Evolutionary conservation across 1,140 invertebrate genomes (phyloP).

Genomic region (Daktulosphaira vitifoliae): DNA sequence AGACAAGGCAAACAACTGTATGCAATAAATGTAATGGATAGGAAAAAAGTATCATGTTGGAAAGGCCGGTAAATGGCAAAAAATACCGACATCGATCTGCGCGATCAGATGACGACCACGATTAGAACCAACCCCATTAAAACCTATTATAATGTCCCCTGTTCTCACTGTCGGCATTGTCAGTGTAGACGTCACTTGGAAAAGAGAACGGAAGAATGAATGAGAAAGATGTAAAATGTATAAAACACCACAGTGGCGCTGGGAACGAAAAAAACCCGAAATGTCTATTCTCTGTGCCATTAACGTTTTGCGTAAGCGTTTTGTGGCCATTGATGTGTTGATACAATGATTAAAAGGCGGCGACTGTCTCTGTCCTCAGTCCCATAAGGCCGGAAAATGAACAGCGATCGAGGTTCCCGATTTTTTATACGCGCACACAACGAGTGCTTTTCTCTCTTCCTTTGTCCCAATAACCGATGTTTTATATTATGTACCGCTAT

Average conservation of each 20-base stretch:
- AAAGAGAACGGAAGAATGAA: neutral
- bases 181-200: conserved; percentile 4
- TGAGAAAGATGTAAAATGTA: neutral
- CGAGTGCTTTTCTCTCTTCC: no score
- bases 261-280: neutral
- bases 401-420: conserved; percentile 1
- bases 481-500: conserved; percentile 23
- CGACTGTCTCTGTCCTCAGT: neutral
- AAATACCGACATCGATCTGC: neutral
- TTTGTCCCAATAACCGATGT: neutral
- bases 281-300: conserved; percentile 10
- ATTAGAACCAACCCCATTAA: conserved; percentile 10
- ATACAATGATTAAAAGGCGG: conserved; percentile 18
- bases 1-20: no score
- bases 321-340: conserved; percentile 22
- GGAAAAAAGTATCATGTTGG: neutral
- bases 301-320: conserved; percentile 23
- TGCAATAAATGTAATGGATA: no score
- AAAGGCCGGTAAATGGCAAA: conserved; percentile 1
- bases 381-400: neutral
- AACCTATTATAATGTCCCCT: conserved; percentile 28
- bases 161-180: neutral
- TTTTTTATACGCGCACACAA: no score
- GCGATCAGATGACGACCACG: conserved; percentile 20
- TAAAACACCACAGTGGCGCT: neutral